These are phyloP conservation scores for Petrosia ficiformis DNA, from an alignment of 37 sponge, comb jelly and placozoan species.

Conservation along the genomic window DNA sequence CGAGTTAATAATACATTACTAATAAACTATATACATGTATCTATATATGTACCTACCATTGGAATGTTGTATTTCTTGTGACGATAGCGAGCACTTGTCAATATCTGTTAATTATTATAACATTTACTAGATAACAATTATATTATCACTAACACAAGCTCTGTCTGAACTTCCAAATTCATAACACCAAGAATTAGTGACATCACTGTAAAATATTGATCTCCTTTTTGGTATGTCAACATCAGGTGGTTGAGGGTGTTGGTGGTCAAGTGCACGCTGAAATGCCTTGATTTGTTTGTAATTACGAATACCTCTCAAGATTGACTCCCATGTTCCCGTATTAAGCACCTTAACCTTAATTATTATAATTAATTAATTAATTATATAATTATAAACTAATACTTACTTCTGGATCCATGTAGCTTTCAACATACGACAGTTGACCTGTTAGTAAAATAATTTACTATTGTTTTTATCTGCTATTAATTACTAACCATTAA, in stretches of 20 bases:
- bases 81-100: slow-evolving; percentile 41
- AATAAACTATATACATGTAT: too few species aligned
- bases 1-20: too few species aligned
- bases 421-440: slow-evolving; percentile 68
- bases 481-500: slow-evolving; percentile 59
- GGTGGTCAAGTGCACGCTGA: slow-evolving; percentile 11
- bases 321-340: slow-evolving; percentile 82
- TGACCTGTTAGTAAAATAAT: too few species aligned
- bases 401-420: slow-evolving; percentile 6
- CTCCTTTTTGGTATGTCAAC: slow-evolving; percentile 36
- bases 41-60: slow-evolving; percentile 41
- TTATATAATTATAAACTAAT: too few species aligned
- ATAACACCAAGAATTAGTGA: slow-evolving; percentile 35
- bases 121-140: background rate
- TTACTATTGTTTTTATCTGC: too few species aligned
- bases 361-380: too few species aligned
- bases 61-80: slow-evolving; percentile 22
- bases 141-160: slow-evolving; percentile 51
- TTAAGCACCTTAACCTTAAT: slow-evolving; percentile 35
- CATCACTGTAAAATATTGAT: slow-evolving; percentile 37
- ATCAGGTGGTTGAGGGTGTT: slow-evolving; percentile 7
- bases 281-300: slow-evolving; percentile 33
- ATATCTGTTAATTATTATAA: slow-evolving; percentile 11
- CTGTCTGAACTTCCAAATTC: slow-evolving; percentile 56
- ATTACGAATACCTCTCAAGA: slow-evolving; percentile 48